phyloP scores from a whole-genome alignment of 2,797 vertebrate species.

The Peromyscus melanophrys region DNA sequence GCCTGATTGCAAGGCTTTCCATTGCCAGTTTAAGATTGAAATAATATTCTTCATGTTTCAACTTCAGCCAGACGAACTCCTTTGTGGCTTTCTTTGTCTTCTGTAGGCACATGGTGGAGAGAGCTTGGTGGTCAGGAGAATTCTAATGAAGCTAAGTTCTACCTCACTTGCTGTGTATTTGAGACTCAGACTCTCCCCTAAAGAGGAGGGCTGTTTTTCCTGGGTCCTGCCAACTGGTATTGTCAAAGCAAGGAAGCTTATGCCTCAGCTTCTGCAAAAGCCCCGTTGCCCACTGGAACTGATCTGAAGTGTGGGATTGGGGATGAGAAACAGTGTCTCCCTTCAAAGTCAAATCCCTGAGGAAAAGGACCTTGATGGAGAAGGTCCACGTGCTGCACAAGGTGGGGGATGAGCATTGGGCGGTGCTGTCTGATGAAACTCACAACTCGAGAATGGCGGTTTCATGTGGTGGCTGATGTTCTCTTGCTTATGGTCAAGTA shows the following conservation, averaged over 20 bases:
- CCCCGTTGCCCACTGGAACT: background rate
- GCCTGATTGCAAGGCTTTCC: background rate
- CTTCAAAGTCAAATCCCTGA: background rate
- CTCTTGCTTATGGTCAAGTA: background rate
- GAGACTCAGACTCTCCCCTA: background rate
- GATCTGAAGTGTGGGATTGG: background rate
- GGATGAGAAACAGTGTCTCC: background rate
- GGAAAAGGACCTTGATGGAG: slow-evolving; percentile 29
- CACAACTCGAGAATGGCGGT: background rate
- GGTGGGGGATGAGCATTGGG: background rate
- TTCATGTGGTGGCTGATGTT: background rate
- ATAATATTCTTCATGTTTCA: slow-evolving; percentile 61
- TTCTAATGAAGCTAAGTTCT: slow-evolving; percentile 68
- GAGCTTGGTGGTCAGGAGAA: slow-evolving; percentile 53
- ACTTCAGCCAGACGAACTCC: slow-evolving; percentile 31
- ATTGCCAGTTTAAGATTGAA: slow-evolving; percentile 62
- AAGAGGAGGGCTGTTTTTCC: slow-evolving; percentile 34
- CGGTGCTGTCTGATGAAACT: background rate
- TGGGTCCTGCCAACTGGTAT: slow-evolving; percentile 15
- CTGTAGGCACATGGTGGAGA: background rate
- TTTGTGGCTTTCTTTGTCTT: slow-evolving; percentile 51
- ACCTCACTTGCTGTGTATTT: slow-evolving; percentile 42
- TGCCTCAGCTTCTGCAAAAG: background rate
- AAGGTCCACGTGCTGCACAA: background rate
- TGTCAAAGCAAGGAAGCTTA: slow-evolving; percentile 48